A percentile compares a stretch with the other conserved stretches of the same genome.
These are phyloP conservation scores for Chrysoperla carnea DNA, from an alignment of 1,140 invertebrate species.

Conservation along the genomic window DNA sequence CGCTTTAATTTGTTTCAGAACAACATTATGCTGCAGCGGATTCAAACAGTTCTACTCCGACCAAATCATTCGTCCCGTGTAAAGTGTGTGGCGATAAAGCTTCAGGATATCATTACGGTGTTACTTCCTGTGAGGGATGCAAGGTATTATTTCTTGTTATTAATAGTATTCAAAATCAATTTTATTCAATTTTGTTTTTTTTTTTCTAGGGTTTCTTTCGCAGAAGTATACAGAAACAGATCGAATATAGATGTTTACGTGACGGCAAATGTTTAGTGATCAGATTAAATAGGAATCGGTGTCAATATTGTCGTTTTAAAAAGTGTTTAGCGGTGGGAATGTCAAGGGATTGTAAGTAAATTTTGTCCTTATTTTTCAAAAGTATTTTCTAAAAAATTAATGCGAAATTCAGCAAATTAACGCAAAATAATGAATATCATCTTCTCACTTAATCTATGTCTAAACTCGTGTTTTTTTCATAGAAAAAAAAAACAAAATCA, in stretches of 20 bases:
- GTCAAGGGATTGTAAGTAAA: constrained; percentile 88
- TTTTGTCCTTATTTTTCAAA: not conserved
- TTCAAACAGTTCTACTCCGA: constrained; percentile 43
- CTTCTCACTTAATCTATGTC: too few relatives aligned
- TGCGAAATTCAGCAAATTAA: too few relatives aligned
- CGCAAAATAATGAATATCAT: too few relatives aligned
- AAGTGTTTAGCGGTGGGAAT: constrained; percentile 97
- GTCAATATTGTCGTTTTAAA: constrained; percentile 96
- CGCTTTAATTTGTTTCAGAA: constrained; percentile 37
- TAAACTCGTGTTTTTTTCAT: too few relatives aligned
- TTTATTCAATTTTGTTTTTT: constrained; percentile 7
- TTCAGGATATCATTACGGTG: constrained; percentile 97
- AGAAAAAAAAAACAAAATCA: too few relatives aligned
- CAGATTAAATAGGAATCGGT: constrained; percentile 88
- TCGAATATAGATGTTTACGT: constrained; percentile 89
- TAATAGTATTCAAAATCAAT: not conserved
- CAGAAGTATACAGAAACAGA: constrained; percentile 92
- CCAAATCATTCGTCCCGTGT: constrained; percentile 82
- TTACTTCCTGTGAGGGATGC: constrained; percentile 98
- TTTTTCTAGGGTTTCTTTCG: constrained; percentile 62
- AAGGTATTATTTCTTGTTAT: constrained; percentile 49
- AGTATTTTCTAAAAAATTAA: too few relatives aligned
- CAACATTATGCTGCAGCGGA: constrained; percentile 65
- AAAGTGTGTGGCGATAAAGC: constrained; percentile 99
- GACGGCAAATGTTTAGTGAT: constrained; percentile 96